Evolutionary conservation across 2,888 invertebrate genomes (phyloP).

Genomic region (Cheiracanthium punctorium): DNA sequence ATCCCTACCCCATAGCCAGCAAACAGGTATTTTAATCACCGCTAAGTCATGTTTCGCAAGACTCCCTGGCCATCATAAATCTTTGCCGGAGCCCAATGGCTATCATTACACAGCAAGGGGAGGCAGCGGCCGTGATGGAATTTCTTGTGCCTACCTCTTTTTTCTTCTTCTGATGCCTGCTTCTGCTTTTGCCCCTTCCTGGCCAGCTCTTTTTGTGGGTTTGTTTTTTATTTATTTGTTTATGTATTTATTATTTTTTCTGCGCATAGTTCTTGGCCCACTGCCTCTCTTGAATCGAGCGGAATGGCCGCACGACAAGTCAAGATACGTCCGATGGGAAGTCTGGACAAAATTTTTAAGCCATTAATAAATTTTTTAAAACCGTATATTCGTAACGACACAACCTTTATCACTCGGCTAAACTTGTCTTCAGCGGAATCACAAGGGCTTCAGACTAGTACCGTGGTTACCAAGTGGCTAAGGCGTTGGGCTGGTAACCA

Average conservation of each 20-base stretch:
- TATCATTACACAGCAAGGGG: constrained; percentile 66
- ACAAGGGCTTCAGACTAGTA: too few relatives aligned
- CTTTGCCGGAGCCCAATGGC: constrained; percentile 56
- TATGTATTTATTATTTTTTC: too few relatives aligned
- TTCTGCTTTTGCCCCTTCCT: not conserved
- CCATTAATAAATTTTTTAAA: too few relatives aligned
- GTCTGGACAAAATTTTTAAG: too few relatives aligned
- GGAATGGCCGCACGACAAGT: not conserved
- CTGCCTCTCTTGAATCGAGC: not conserved
- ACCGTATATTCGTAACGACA: too few relatives aligned
- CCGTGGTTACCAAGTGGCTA: too few relatives aligned
- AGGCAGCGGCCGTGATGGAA: constrained; percentile 47
- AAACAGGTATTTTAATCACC: constrained; percentile 66
- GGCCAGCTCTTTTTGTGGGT: not conserved
- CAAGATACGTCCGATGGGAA: too few relatives aligned
- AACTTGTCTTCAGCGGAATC: too few relatives aligned
- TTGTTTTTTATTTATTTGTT: too few relatives aligned
- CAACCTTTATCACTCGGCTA: too few relatives aligned
- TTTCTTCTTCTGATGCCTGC: not conserved
- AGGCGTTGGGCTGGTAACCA: too few relatives aligned
- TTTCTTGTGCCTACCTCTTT: constrained; percentile 36
- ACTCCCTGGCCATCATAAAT: constrained; percentile 48
- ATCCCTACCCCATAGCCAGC: not conserved
- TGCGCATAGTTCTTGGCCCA: not conserved
- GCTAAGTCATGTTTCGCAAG: constrained; percentile 59